phyloP scores from a whole-genome alignment of 2,797 vertebrate species.

The Octomys mimax region DNA sequence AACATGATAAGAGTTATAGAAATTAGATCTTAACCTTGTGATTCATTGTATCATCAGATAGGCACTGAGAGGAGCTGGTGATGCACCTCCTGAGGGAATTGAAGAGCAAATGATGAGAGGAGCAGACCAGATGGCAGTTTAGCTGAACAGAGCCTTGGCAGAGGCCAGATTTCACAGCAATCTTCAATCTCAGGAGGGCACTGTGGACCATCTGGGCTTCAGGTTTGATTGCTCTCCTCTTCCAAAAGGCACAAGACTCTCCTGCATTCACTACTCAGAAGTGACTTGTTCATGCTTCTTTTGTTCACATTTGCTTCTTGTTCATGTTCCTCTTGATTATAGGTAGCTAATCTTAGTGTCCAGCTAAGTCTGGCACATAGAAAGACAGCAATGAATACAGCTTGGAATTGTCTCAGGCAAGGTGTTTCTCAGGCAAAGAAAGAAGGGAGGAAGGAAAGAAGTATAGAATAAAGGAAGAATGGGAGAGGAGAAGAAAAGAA shows the following conservation, averaged over 20 bases:
- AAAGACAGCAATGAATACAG: background rate
- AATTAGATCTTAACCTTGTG: background rate
- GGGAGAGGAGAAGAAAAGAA: background rate
- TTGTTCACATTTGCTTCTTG: too few species aligned
- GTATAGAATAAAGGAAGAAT: background rate
- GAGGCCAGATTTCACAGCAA: background rate
- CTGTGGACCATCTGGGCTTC: background rate
- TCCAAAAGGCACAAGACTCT: background rate
- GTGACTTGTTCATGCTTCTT: background rate
- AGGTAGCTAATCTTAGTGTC: background rate
- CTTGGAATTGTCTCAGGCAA: too few species aligned
- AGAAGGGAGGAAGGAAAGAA: background rate
- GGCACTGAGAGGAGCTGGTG: background rate
- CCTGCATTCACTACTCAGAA: background rate
- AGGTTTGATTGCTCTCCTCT: background rate
- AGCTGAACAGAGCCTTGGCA: constrained; percentile 77
- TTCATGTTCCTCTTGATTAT: background rate
- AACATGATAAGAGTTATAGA: background rate
- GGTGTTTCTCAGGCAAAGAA: too few species aligned
- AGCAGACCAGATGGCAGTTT: constrained; percentile 58
- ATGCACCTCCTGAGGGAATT: background rate
- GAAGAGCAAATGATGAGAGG: background rate
- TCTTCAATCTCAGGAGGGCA: background rate
- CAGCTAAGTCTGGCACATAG: background rate
- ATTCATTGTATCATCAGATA: background rate